Evolutionary conservation across 2,113 vertebrate genomes (phyloP), one percentile per base, ranked within the genome.

Genomic region (Andinoacara biseriatus): DNA sequence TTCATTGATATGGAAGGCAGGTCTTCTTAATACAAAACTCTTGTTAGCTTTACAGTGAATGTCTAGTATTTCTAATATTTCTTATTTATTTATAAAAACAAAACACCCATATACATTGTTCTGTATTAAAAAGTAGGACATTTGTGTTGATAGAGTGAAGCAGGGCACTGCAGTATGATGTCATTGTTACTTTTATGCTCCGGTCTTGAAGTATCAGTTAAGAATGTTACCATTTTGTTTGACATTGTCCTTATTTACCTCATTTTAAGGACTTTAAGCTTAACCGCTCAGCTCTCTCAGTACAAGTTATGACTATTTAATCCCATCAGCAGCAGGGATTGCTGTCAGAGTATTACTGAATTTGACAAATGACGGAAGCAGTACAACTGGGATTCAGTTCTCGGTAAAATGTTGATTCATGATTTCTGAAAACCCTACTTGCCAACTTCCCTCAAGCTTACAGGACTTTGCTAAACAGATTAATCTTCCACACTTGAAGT

Each of bases 301-400:
- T 43, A 72, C 61, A 83, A 87, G 10, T 90, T 86, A 65, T 84
- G 90, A 82, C 80, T 88, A 86, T 79, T 85, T 90, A 94, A 92
- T 94, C 93, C 92, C 86, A 90, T 87, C 88, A 90, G 84, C 76
- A 87, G 89, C 84, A 79, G 75, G 90, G 87, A 86, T 86, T 88
- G 83, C 87, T 90, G 90, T 91, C 91, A 86, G 78, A 86, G 75
- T 87, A 84, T 80, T 81, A 76, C 49, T 61, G 83, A 81, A 84
- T 89, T 82, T 85, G 86, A 90, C 87, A 84, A 90, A 90, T 87
- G 85, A 85, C 81, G 74, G 56, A 79, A 74, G 11, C 74, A 62
- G 46, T 40, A 81, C 74, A 56, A 80, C 57, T 83, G 79, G 83
- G 83, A 85, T 76, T 87, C 78, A 65, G 80, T 52, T 85, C 58